Base-by-base conservation (phyloP, 2,888 invertebrate genomes). In the Drepana falcataria region DNA sequence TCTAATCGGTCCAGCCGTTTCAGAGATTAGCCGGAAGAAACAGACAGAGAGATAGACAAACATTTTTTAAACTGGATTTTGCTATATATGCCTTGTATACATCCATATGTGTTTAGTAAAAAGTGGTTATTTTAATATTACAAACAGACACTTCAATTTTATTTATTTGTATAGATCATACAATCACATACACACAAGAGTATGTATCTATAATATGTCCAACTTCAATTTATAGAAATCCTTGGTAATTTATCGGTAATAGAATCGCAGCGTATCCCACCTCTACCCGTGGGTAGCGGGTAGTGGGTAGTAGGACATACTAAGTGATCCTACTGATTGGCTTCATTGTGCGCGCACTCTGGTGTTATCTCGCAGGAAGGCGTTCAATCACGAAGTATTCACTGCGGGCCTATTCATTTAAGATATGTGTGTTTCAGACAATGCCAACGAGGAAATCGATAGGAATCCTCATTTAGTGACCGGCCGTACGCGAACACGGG, bases 301-400 rank as follows among this genome's bases (percentile, higher is more conserved):
- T 62, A 53, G 55, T 1, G 61, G 59, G 59, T 59, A 65, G 56
- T 55, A 61, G 57, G 62, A 66, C 69, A 71, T 68, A 76, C 81
- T 75, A 75, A 75, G 76, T 76, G 73, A 73, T 72, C 71, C 68
- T 60, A 49, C 72, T 83, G 84, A 85, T 85, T 85, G 85, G 71
- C 68, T 68, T 75, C 77, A 83, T 84, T 85, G 84, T 85, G 71
- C 64, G 68, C 62, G 64, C 65, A 71, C 63, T 65, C 71, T 69
- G 63, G 63, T 66, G 65, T 69, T 77, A 71, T 71, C 68, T 63
- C 63, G 70, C 71, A 69, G 76, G 73, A 71, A 60, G 66, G 54
- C 60, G 66, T 70, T 77, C 81, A 83, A 84, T 84, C 83, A 81
- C 69, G 67, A 60, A 65, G 69, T 70, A 83, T 83, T 83, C 83